These are phyloP conservation scores for Morone chrysops DNA, from an alignment of 2,113 vertebrate genomes.

Conservation along the genomic window DNA sequence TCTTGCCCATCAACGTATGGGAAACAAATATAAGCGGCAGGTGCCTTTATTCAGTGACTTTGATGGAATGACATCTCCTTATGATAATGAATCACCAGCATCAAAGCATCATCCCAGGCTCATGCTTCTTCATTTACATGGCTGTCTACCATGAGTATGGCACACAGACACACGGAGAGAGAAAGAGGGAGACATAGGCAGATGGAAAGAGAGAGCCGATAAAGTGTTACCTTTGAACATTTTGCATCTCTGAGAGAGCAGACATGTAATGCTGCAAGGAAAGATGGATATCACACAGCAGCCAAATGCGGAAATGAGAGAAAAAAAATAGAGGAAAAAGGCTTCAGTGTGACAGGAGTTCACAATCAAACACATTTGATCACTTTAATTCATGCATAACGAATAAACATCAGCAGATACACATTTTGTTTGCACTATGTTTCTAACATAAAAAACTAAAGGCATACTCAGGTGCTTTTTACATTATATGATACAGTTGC, in stretches of 20 bases:
- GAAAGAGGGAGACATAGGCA: background rate
- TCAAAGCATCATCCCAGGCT: conserved; percentile 65
- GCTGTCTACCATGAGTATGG: conserved; percentile 51
- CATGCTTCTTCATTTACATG: conserved; percentile 76
- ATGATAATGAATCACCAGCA: conserved; percentile 76
- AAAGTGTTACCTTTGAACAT: conserved; percentile 40
- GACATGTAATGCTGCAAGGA: conserved; percentile 18
- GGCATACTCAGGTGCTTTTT: background rate
- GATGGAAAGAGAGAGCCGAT: conserved; percentile 16
- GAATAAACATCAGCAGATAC: background rate
- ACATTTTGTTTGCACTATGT: background rate
- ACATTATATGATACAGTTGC: background rate
- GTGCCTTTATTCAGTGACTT: conserved; percentile 32
- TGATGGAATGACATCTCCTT: conserved; percentile 55
- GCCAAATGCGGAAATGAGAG: conserved; percentile 4
- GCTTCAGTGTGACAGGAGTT: conserved; percentile 19
- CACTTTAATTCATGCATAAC: background rate
- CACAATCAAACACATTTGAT: background rate
- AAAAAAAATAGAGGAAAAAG: background rate
- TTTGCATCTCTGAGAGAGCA: conserved; percentile 33
- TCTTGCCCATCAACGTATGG: background rate
- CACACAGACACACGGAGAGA: background rate
- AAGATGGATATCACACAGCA: conserved; percentile 32
- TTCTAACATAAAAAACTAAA: background rate
- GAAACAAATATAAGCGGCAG: background rate